Evolutionary conservation across 2,113 vertebrate species (phyloP).

Genomic region (Aplodontia rufa): DNA sequence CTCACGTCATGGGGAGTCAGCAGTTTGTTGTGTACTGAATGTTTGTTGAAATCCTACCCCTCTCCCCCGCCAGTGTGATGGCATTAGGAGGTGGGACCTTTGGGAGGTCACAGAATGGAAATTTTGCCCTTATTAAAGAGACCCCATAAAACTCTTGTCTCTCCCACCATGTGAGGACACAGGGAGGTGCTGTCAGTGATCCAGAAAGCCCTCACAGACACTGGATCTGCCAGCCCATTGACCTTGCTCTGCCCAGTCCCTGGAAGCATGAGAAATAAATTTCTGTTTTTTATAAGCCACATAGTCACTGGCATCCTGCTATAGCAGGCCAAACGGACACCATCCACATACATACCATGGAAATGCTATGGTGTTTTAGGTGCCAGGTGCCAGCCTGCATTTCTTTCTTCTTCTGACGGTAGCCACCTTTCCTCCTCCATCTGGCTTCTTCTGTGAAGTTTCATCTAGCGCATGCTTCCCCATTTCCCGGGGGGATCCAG

Average conservation of each 20-base stretch:
- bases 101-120: not conserved
- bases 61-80: too few relatives aligned
- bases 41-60: not conserved
- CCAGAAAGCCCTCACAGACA: not conserved
- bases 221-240: not conserved
- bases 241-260: not conserved
- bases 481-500: not conserved
- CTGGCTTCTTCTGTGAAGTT: not conserved
- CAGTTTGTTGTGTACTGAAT: not conserved
- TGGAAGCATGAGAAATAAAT: not conserved
- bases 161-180: not conserved
- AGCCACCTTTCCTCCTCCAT: not conserved
- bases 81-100: too few relatives aligned
- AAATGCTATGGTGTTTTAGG: not conserved
- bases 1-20: not conserved
- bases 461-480: not conserved
- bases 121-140: not conserved
- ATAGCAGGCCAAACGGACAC: too few relatives aligned
- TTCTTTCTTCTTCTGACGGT: not conserved
- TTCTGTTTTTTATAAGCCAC: not conserved
- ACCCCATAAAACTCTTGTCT: not conserved
- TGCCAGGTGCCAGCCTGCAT: not conserved
- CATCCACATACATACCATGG: fast-evolving
- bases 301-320: not conserved
- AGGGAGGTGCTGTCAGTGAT: not conserved